phyloP scores from a whole-genome alignment of 2,888 invertebrate genomes.

The Amphimallon solstitiale region DNA sequence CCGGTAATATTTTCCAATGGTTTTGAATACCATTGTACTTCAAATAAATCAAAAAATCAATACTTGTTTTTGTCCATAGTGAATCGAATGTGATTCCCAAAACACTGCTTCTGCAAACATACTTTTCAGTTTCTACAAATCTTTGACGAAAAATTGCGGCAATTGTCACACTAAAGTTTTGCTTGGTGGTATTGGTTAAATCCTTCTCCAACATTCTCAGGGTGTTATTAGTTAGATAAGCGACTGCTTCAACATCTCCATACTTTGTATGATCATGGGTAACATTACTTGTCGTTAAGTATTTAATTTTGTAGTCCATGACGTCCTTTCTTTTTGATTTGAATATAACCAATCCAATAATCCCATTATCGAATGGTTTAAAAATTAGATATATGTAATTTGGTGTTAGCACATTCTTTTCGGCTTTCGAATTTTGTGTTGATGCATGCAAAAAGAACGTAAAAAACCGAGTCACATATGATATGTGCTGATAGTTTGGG shows the following conservation, averaged over 20 bases:
- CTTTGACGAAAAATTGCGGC: neutral
- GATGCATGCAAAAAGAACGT: neutral
- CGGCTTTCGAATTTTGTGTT: neutral
- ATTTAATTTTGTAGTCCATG: constrained; percentile 1
- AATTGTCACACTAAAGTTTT: constrained; percentile 8
- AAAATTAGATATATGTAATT: constrained; percentile 18
- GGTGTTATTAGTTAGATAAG: constrained; percentile 4
- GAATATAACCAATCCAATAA: constrained; percentile 26
- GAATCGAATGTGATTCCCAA: constrained; percentile 8
- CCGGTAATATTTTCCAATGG: neutral
- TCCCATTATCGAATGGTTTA: constrained; percentile 20
- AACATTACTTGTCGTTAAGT: neutral
- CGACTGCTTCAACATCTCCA: constrained; percentile 4
- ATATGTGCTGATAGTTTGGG: neutral
- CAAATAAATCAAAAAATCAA: neutral
- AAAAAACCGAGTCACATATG: neutral
- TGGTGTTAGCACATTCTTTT: neutral
- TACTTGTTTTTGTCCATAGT: neutral
- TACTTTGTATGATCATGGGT: neutral
- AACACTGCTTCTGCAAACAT: neutral
- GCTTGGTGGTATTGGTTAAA: constrained; percentile 4
- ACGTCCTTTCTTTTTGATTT: neutral
- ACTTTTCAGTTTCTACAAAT: constrained; percentile 4
- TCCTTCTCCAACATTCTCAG: neutral
- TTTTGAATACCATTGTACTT: neutral